phyloP scores from a whole-genome alignment of 2,113 vertebrate genomes.

The Tilapia sparmanii region DNA sequence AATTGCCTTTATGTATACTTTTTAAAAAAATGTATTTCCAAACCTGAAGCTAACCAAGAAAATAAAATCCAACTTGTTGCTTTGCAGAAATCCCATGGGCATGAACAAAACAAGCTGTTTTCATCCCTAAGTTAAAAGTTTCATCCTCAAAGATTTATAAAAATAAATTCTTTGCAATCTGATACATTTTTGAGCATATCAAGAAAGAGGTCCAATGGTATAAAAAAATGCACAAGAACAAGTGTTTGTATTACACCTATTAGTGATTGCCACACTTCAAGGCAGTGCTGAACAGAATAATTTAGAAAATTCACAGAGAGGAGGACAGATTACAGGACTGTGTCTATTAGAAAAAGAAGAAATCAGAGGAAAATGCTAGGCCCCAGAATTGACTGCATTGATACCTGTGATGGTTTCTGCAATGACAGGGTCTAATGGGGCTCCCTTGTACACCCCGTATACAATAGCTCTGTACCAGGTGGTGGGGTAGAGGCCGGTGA shows the following conservation, averaged over 20 bases:
- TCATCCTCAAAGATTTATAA: not conserved
- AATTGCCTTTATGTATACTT: not conserved
- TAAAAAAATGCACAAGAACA: not conserved
- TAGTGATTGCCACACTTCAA: not conserved
- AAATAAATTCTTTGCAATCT: not conserved
- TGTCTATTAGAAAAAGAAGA: slow-evolving; percentile 1
- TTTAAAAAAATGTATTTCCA: not conserved
- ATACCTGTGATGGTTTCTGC: slow-evolving; percentile 81
- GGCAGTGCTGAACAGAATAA: not conserved
- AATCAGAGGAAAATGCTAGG: slow-evolving; percentile 7
- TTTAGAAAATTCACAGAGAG: not conserved
- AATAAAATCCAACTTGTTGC: not conserved
- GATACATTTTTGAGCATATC: not conserved
- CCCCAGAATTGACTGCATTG: not conserved
- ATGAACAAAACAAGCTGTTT: not conserved
- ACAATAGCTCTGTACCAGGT: slow-evolving; percentile 81
- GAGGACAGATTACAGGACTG: not conserved
- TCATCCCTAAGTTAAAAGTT: not conserved
- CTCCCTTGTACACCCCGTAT: slow-evolving; percentile 73
- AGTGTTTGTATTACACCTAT: not conserved
- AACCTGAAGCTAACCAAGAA: not conserved
- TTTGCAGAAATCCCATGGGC: not conserved
- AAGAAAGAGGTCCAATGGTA: not conserved
- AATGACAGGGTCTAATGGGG: slow-evolving; percentile 74
- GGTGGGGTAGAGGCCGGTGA: slow-evolving; percentile 77